Conservation (phyloP, 2,888 invertebrate species). For the Timema podura region DNA sequence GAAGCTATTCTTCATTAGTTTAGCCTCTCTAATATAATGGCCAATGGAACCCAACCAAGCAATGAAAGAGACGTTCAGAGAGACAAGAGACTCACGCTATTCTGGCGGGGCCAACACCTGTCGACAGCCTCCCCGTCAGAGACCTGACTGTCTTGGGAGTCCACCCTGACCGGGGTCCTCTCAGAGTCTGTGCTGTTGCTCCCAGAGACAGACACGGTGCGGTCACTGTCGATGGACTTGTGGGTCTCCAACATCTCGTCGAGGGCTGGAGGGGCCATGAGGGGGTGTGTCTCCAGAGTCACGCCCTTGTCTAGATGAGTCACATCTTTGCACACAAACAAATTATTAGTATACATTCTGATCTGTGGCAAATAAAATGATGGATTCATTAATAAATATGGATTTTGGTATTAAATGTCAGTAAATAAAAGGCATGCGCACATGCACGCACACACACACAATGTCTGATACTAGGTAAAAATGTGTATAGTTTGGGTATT, state of each 20-base stretch:
- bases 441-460: too few relatives aligned
- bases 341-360: too few relatives aligned
- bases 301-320: slow-evolving; percentile 46
- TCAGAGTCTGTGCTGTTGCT: slow-evolving; percentile 77
- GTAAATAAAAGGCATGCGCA: too few relatives aligned
- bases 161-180: slow-evolving; percentile 71
- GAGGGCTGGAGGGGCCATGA: slow-evolving; percentile 34
- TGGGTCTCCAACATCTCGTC: slow-evolving; percentile 48
- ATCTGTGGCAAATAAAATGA: too few relatives aligned
- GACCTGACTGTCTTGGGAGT: slow-evolving; percentile 77
- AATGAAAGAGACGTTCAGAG: too few relatives aligned
- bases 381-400: too few relatives aligned
- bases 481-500: too few relatives aligned
- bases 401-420: too few relatives aligned
- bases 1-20: too few relatives aligned
- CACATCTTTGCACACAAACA: too few relatives aligned
- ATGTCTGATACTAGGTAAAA: too few relatives aligned
- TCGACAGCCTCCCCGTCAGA: slow-evolving; percentile 56
- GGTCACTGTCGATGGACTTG: slow-evolving; percentile 48
- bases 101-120: slow-evolving; percentile 69
- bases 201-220: slow-evolving; percentile 64
- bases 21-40: slow-evolving; percentile 26
- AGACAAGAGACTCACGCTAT: slow-evolving; percentile 60
- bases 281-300: slow-evolving; percentile 52
- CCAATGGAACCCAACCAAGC: too few relatives aligned